Conservation (phyloP, 2,888 invertebrate genomes). For the Eristalinus aeneus region DNA sequence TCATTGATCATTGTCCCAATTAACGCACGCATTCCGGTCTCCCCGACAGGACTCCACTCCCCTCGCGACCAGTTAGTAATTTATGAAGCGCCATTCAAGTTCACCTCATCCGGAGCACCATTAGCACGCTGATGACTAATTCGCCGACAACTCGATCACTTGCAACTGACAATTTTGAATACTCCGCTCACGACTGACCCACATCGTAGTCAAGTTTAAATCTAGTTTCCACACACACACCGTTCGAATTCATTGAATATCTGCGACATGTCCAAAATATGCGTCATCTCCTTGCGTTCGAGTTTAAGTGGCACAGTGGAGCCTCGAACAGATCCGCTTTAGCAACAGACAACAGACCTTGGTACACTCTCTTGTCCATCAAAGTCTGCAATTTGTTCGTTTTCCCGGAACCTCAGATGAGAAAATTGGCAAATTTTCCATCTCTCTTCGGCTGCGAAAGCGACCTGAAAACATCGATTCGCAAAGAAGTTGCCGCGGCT, state of each 20-base stretch:
- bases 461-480: conserved; percentile 64
- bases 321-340: not conserved
- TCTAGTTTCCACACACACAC: conserved; percentile 23
- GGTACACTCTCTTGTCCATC: not conserved
- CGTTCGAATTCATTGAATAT: conserved; percentile 23
- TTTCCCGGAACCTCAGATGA: not conserved
- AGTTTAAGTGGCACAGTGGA: not conserved
- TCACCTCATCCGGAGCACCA: conserved; percentile 22
- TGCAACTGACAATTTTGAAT: conserved; percentile 30
- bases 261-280: conserved; percentile 29
- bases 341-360: not conserved
- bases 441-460: conserved; percentile 61
- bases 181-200: conserved; percentile 53
- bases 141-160: conserved; percentile 4
- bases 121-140: conserved; percentile 35
- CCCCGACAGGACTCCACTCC: not conserved
- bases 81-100: conserved; percentile 2
- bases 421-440: conserved; percentile 32
- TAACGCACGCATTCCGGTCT: not conserved
- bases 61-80: not conserved
- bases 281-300: conserved; percentile 19
- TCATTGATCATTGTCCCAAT: not conserved
- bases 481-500: conserved; percentile 40
- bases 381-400: conserved; percentile 11
- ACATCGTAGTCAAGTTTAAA: conserved; percentile 30